These are phyloP conservation scores for Kuschelorhynchus macadamiae DNA, from an alignment of 2,888 invertebrate genomes.

Conservation along the genomic window DNA sequence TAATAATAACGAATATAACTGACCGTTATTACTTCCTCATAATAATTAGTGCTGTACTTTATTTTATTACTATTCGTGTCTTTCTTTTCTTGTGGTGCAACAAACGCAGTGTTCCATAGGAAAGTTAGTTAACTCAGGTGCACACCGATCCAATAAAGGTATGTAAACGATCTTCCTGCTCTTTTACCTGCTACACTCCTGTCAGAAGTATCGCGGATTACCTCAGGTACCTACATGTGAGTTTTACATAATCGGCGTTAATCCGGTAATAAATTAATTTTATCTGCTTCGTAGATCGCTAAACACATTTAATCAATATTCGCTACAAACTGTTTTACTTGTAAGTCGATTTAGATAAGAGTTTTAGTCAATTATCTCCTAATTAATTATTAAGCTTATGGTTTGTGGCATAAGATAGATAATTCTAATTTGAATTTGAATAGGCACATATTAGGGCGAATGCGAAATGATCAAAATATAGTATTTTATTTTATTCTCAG, in stretches of 20 bases:
- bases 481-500: no score
- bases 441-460: no score
- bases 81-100: no score
- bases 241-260: slow-evolving; percentile 18
- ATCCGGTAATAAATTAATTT: slow-evolving; percentile 11
- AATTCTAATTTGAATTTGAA: no score
- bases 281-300: background rate
- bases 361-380: background rate
- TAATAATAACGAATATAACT: no score
- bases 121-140: slow-evolving; percentile 15
- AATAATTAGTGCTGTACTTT: no score
- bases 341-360: slow-evolving; percentile 10
- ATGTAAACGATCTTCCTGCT: slow-evolving; percentile 52
- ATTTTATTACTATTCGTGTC: no score
- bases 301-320: background rate
- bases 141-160: slow-evolving; percentile 49
- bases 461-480: no score
- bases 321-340: slow-evolving; percentile 4
- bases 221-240: slow-evolving; percentile 57
- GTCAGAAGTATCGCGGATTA: slow-evolving; percentile 58
- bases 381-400: background rate
- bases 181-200: slow-evolving; percentile 56
- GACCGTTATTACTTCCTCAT: no score
- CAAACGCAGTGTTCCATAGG: background rate
- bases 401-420: no score